Evolutionary conservation across 2,888 invertebrate genomes (phyloP), one percentile per base, ranked within the genome.

Genomic region (Acanthosepion pharaonis): DNA sequence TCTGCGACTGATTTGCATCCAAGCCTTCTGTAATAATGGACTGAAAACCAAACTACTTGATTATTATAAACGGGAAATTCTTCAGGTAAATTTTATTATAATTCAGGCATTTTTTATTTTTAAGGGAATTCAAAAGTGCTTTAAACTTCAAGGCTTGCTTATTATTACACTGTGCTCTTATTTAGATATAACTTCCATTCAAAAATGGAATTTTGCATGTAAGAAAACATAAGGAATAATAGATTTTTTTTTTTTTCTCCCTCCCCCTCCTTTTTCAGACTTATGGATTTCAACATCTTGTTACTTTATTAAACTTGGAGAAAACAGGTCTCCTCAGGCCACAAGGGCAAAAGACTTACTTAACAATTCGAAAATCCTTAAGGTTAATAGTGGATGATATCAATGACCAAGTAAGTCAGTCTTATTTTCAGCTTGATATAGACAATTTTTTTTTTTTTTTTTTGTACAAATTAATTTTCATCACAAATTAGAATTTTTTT

Each of bases 11-110:
- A 98, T 99, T 95, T 99, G 99, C 97, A 98, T 99, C 94, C 99
- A 99, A 97, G 99, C 99, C 95, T 98, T 98, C 42, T 99, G 99
- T 5, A 98, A 98, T 94, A 99, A 99, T 42, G 99, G 99, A 0
- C 98, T 99, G 8, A 99, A 99, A 97, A 98, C 98, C 5, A 99
- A 99, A 97, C 98, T 99, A 0, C 96, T 99, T 94, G 98, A 98
- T 95, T 98, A 98, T 96, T 98, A 98, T 96, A 98, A 98, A 97
- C 97, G 98, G 95, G 98, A 98, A 97, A 98, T 98, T 94, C 97
- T 98, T 94, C 98, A 97, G 97, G 97, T 98, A 95, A 93, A 94
- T 78, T 59, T 42, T 28, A 42, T 42, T 42, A 42, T 42, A 42
- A 42, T 42, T 42, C 42, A 42, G 42, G 42, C 42, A 42, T 42